phyloP scores from a whole-genome alignment of 92 coral and sea anemone genomes.

The Actinernus sp. region DNA sequence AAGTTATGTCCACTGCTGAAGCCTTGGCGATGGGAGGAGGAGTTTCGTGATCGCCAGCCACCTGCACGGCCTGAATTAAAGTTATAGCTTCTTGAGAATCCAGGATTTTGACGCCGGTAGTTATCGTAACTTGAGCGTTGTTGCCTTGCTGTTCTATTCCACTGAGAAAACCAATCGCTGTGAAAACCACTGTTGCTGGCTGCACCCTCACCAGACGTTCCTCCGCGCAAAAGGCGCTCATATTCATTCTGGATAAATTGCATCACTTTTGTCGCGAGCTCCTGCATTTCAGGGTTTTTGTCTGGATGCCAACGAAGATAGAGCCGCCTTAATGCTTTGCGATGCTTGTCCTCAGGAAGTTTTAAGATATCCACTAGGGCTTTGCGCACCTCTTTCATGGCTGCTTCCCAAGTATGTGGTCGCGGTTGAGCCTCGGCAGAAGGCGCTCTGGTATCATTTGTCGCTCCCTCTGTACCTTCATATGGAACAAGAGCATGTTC shows the following conservation, averaged over 20 bases:
- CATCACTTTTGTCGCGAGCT: slow-evolving; percentile 80
- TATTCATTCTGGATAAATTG: slow-evolving; percentile 82
- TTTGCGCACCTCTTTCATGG: slow-evolving; percentile 83
- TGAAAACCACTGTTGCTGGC: slow-evolving; percentile 64
- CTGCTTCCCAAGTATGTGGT: slow-evolving; percentile 76
- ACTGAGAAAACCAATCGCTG: slow-evolving; percentile 71
- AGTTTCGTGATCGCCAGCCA: background rate
- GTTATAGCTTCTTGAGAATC: slow-evolving; percentile 47
- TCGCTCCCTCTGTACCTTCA: slow-evolving; percentile 75
- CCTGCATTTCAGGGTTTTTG: slow-evolving; percentile 88
- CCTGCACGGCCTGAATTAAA: slow-evolving; percentile 16
- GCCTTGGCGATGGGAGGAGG: too few species aligned
- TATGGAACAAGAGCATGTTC: slow-evolving; percentile 65
- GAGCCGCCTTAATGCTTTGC: slow-evolving; percentile 87
- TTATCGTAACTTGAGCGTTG: slow-evolving; percentile 83
- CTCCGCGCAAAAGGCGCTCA: slow-evolving; percentile 89
- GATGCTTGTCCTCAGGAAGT: slow-evolving; percentile 76
- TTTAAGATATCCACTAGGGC: slow-evolving; percentile 94
- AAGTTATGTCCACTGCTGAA: too few species aligned
- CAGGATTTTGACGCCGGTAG: slow-evolving; percentile 66
- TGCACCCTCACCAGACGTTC: slow-evolving; percentile 86
- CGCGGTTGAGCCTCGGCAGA: slow-evolving; percentile 62
- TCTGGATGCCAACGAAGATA: slow-evolving; percentile 99
- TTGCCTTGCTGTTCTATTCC: slow-evolving; percentile 88
- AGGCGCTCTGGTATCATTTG: slow-evolving; percentile 51